Conservation (phyloP, 1,140 invertebrate species). For the Eupeodes corollae region DNA sequence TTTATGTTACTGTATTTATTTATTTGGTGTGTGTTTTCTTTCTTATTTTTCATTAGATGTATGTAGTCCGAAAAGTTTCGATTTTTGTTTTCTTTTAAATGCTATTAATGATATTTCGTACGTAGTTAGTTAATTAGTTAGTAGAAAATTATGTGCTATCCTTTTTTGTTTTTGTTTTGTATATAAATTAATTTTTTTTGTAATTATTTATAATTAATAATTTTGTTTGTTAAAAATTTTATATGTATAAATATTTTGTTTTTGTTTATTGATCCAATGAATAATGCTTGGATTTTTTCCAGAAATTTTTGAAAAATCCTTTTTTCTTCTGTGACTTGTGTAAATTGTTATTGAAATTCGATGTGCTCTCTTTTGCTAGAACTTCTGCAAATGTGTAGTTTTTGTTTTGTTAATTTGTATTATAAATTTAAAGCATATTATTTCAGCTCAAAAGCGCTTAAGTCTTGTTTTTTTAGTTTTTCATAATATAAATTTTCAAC, state of each 20-base stretch:
- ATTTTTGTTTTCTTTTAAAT: background rate
- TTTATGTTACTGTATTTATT: too few species aligned
- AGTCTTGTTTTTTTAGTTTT: too few species aligned
- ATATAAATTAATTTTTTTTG: background rate
- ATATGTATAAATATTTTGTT: conserved; percentile 3
- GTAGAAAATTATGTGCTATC: conserved; percentile 1
- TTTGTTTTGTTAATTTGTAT: background rate
- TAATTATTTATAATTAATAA: background rate
- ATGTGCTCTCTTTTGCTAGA: background rate
- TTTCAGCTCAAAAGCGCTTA: too few species aligned
- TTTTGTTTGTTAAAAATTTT: conserved; percentile 1
- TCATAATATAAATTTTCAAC: too few species aligned
- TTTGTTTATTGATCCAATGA: conserved; percentile 59
- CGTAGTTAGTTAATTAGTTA: background rate
- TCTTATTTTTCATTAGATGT: background rate
- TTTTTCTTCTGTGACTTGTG: conserved; percentile 58
- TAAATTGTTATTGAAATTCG: conserved; percentile 25
- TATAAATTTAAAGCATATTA: too few species aligned
- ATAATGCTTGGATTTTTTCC: conserved; percentile 71
- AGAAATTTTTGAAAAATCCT: conserved; percentile 71
- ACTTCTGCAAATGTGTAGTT: background rate
- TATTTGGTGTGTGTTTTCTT: background rate
- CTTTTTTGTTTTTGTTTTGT: conserved; percentile 1
- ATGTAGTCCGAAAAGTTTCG: background rate
- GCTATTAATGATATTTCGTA: background rate